Evolutionary conservation across 2,113 vertebrate genomes (phyloP).

Genomic region (Ceuthmochares aereus): DNA sequence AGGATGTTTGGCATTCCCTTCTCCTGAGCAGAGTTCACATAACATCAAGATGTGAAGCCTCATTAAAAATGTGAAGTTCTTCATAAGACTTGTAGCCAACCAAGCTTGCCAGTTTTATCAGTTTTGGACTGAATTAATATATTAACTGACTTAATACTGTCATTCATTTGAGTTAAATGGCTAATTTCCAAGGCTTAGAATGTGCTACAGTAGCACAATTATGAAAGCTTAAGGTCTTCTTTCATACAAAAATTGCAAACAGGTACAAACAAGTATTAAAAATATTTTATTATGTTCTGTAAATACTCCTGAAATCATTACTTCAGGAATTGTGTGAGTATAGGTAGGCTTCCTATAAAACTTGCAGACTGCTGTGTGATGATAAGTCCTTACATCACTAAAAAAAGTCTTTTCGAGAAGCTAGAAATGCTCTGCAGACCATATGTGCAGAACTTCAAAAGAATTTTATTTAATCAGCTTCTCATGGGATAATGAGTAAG

Average conservation of each 20-base stretch:
- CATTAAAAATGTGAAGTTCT: neutral
- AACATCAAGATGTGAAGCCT: neutral
- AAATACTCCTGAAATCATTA: neutral
- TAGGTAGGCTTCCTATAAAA: neutral
- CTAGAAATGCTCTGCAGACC: neutral
- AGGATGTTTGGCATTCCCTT: neutral
- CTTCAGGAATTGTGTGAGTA: neutral
- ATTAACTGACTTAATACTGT: neutral
- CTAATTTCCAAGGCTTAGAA: neutral
- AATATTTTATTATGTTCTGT: neutral
- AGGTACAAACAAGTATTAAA: neutral
- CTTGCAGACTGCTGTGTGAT: neutral
- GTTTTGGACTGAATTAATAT: neutral
- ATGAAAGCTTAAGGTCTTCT: neutral
- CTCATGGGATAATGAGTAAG: neutral
- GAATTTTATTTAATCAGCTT: neutral
- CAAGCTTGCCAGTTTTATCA: neutral
- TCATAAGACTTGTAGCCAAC: neutral
- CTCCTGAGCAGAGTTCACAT: rapidly evolving
- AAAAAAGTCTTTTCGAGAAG: neutral
- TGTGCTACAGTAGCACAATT: neutral
- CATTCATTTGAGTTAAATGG: neutral
- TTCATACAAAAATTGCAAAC: neutral
- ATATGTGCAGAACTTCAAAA: neutral
- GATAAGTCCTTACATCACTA: neutral